Conservation (phyloP, 2,888 invertebrate species). For the Ennomos erosarius region DNA sequence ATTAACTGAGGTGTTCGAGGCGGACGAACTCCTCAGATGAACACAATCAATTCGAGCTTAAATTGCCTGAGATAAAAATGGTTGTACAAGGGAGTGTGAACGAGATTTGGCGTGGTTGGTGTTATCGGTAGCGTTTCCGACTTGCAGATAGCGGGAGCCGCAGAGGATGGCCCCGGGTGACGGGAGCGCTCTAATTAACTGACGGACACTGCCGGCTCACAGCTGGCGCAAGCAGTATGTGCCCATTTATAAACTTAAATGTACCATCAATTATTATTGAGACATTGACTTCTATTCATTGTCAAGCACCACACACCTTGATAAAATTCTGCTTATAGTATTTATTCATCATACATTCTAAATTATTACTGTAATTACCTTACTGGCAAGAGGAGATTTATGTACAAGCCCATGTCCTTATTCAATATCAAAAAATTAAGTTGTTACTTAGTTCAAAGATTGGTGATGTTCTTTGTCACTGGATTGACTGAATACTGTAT, state of each 20-base stretch:
- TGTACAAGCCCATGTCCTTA: no score
- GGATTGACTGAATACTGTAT: no score
- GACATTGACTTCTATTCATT: constrained; percentile 42
- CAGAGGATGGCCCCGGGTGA: constrained; percentile 79
- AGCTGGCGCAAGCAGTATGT: constrained; percentile 82
- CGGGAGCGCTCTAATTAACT: constrained; percentile 78
- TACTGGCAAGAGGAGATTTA: no score
- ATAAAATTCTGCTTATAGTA: no score
- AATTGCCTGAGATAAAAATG: constrained; percentile 11
- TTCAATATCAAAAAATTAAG: no score
- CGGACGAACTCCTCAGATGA: constrained; percentile 16
- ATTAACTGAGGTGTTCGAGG: constrained; percentile 53
- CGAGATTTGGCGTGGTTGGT: constrained; percentile 60
- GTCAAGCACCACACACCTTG: not conserved
- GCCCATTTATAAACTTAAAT: no score
- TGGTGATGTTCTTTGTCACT: no score
- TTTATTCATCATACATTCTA: no score
- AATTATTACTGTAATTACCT: no score
- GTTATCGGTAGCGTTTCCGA: constrained; percentile 82
- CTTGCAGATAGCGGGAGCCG: constrained; percentile 79
- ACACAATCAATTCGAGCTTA: constrained; percentile 15
- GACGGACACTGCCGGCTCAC: constrained; percentile 82
- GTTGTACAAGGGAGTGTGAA: constrained; percentile 36
- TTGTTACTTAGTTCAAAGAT: no score
- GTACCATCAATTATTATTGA: not conserved